These are phyloP conservation scores for Sebastolobus altivelis DNA, from an alignment of 2,797 vertebrate genomes.

Conservation along the genomic window DNA sequence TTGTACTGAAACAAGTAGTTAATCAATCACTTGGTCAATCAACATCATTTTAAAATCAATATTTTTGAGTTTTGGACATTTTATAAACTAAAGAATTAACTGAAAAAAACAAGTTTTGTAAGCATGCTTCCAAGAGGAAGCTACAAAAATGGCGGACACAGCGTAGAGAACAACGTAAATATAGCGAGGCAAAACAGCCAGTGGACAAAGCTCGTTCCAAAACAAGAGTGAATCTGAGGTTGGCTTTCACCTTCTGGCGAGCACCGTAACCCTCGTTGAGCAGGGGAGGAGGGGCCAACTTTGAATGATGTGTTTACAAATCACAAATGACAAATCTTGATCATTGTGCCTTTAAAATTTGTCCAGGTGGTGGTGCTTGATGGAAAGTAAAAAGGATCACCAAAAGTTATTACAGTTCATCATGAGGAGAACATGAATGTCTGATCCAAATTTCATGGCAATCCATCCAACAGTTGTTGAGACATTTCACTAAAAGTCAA, in stretches of 20 bases:
- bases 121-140: background rate
- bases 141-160: background rate
- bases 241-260: background rate
- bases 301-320: background rate
- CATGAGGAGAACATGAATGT: background rate
- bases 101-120: background rate
- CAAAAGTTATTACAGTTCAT: background rate
- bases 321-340: background rate
- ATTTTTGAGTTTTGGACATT: background rate
- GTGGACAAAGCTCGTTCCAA: background rate
- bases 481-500: background rate
- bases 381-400: background rate
- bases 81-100: background rate
- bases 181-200: rapidly evolving
- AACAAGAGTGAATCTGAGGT: background rate
- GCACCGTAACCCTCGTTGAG: background rate
- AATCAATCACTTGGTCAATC: no score
- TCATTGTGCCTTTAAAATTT: background rate
- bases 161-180: background rate
- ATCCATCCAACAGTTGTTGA: background rate
- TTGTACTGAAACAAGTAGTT: no score
- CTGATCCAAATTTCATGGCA: background rate
- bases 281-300: background rate
- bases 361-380: background rate
- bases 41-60: no score